phyloP scores from a whole-genome alignment of 2,113 vertebrate species.

The Calidris pugnax region DNA sequence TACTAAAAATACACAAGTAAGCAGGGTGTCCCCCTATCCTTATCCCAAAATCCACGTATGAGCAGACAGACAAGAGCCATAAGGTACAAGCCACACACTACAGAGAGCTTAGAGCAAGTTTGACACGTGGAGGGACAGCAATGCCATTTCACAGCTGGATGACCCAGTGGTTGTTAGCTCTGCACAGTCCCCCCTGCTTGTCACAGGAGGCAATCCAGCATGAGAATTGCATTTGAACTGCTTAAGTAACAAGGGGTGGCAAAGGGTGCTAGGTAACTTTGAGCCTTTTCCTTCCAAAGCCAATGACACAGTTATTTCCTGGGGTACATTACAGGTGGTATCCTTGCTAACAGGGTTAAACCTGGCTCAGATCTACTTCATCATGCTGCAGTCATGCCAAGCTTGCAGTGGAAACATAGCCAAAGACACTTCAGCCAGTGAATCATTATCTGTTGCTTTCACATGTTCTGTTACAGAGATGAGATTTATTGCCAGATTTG shows the following conservation, averaged over 20 bases:
- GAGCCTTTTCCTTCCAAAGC: background rate
- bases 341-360: background rate
- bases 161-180: background rate
- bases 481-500: conserved; percentile 99
- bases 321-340: background rate
- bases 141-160: background rate
- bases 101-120: background rate
- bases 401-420: background rate
- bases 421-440: background rate
- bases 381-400: background rate
- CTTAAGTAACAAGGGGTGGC: background rate
- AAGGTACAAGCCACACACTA: background rate
- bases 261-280: background rate
- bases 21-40: background rate
- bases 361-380: background rate
- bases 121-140: background rate
- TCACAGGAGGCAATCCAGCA: background rate
- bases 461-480: conserved; percentile 80
- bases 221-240: background rate
- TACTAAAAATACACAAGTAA: background rate
- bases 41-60: background rate
- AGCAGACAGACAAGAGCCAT: background rate
- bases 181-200: background rate
- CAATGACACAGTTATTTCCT: background rate
- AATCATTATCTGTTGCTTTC: background rate